Evolutionary conservation across 1,140 invertebrate genomes (phyloP).

Genomic region (Metaphire vulgaris): DNA sequence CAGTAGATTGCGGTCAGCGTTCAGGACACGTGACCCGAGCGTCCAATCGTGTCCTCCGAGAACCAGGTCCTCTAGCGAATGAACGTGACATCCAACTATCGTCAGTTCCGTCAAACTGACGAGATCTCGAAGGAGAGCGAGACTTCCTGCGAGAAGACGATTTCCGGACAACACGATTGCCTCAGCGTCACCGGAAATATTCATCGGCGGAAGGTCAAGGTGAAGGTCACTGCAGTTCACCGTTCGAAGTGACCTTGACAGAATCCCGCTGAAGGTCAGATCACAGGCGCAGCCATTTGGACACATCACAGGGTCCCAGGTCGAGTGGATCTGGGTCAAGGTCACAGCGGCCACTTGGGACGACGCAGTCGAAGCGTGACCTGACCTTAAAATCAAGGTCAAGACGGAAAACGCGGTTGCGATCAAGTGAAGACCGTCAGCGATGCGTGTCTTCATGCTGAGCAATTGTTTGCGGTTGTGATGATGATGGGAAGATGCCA

Average conservation of each 20-base stretch:
- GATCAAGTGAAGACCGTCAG: neutral
- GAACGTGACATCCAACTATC: neutral
- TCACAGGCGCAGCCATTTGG: neutral
- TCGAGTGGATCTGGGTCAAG: neutral
- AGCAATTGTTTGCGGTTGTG: neutral
- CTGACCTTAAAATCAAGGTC: neutral
- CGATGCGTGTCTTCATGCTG: neutral
- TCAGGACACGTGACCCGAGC: neutral
- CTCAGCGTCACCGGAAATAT: neutral
- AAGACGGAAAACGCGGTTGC: neutral
- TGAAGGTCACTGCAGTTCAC: slow-evolving; percentile 3
- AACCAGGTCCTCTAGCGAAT: neutral
- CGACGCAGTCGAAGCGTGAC: no score
- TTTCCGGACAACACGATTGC: slow-evolving; percentile 8
- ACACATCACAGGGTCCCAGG: neutral
- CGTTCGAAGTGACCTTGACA: neutral
- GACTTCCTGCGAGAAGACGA: slow-evolving; percentile 12
- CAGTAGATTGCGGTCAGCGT: slow-evolving; percentile 14
- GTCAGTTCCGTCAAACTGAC: slow-evolving; percentile 2
- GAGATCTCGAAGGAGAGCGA: slow-evolving; percentile 11
- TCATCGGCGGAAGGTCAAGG: slow-evolving; percentile 14
- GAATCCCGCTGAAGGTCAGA: neutral
- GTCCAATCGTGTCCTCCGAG: slow-evolving; percentile 12
- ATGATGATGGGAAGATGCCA: neutral
- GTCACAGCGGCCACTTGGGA: neutral